Conservation (phyloP, 2,888 invertebrate genomes). For the Nyleta sp. region DNA sequence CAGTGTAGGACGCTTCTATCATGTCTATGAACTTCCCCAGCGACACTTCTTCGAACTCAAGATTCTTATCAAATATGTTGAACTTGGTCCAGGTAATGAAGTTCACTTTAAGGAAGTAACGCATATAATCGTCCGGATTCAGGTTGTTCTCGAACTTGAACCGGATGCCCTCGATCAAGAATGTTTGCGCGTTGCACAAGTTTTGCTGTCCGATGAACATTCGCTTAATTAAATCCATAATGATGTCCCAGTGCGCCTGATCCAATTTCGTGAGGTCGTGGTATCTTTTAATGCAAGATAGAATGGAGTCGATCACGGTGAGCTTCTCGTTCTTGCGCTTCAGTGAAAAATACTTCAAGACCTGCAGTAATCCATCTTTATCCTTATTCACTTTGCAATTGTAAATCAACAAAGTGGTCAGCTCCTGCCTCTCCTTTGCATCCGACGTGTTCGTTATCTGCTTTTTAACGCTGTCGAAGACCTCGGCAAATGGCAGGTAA, state of each 20-base stretch:
- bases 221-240: constrained; percentile 70
- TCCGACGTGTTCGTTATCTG: constrained; percentile 68
- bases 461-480: constrained; percentile 69
- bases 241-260: constrained; percentile 71
- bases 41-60: constrained; percentile 16
- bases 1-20: constrained; percentile 55
- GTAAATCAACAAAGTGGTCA: constrained; percentile 72
- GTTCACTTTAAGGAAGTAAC: constrained; percentile 8
- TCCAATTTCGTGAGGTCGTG: constrained; percentile 70
- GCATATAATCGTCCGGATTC: constrained; percentile 20
- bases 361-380: constrained; percentile 69
- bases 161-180: too few relatives aligned
- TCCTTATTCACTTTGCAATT: constrained; percentile 77
- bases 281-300: constrained; percentile 50
- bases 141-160: constrained; percentile 56
- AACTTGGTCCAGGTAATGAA: background rate
- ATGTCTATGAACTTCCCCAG: constrained; percentile 46
- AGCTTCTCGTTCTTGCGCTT: constrained; percentile 76
- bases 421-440: constrained; percentile 44
- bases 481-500: constrained; percentile 71
- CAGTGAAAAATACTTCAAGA: constrained; percentile 70
- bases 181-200: background rate
- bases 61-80: background rate
- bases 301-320: constrained; percentile 52
- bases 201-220: constrained; percentile 2